Evolutionary conservation across 2,888 invertebrate genomes (phyloP).

Genomic region (Spisula solida): DNA sequence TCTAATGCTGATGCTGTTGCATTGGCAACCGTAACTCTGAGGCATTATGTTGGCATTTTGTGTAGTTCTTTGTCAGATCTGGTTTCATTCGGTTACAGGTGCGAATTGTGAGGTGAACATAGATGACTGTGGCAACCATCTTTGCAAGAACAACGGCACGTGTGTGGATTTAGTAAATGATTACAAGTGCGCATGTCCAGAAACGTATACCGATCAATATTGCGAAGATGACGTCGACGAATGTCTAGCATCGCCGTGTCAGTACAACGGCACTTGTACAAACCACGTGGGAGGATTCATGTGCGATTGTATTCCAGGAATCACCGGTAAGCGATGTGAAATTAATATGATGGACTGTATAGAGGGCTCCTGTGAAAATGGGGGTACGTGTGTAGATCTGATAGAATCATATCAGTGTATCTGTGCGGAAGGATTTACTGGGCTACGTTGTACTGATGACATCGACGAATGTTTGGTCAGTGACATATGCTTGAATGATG

Average conservation of each 20-base stretch:
- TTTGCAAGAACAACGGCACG: conserved; percentile 53
- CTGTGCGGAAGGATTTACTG: conserved; percentile 41
- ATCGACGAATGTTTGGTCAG: conserved; percentile 58
- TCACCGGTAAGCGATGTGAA: conserved; percentile 69
- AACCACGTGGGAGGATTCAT: conserved; percentile 56
- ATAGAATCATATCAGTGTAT: conserved; percentile 40
- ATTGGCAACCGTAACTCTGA: no score
- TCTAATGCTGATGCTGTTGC: no score
- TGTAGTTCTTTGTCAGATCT: no score
- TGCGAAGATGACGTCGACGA: conserved; percentile 53
- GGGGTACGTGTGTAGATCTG: conserved; percentile 54
- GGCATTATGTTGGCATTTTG: no score
- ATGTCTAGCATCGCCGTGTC: conserved; percentile 53
- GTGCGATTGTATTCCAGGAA: conserved; percentile 71
- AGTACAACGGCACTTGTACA: conserved; percentile 44
- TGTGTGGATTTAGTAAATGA: conserved; percentile 48
- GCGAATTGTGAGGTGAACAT: conserved; percentile 68
- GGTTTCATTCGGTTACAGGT: conserved; percentile 47
- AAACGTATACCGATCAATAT: conserved; percentile 32
- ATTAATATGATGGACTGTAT: conserved; percentile 73
- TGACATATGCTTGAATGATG: conserved; percentile 53
- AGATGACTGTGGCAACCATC: conserved; percentile 53
- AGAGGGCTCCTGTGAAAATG: conserved; percentile 65
- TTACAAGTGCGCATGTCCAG: conserved; percentile 45
- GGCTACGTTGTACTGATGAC: conserved; percentile 62